Base-by-base conservation (phyloP, 2,113 vertebrate species). In the Erythrocercus mccallii region DNA sequence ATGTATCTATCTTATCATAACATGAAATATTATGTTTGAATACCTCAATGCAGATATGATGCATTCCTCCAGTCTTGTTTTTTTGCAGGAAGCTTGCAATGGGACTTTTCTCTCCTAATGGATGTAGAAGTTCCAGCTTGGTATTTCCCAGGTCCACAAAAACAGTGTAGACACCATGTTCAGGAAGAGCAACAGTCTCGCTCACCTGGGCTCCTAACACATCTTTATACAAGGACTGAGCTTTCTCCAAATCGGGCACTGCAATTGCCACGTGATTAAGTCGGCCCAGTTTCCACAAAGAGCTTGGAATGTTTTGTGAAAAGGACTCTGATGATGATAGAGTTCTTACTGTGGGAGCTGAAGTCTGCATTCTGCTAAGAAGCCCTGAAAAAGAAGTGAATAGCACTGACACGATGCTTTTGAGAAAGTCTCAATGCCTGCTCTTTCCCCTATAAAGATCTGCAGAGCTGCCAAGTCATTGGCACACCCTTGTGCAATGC, bases 31-130 rank as follows among this genome's bases (percentile, higher is more conserved):
- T 57, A 28, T 18, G 16, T 69, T 66, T 76, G 82, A 83, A 65
- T 98, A 99, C 99, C 99, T 99, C 99, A 22, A 99, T 99, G 94
- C 99, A 99, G 94, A 99, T 98, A 81, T 99, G 99, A 93, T 99
- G 99, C 98, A 99, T 98, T 73, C 99, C 99, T 94, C 99, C 99
- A 28, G 98, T 96, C 88, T 98, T 99, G 96, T 99, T 99, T 95
- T 99, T 99, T 94, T 98, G 98, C 82, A 99, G 97, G 95, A 99
- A 99, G 51, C 98, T 98, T 72, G 98, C 80, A 31, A 99, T 98
- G 2, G 99, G 99, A 93, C 99, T 99, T 78, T 98, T 97, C 33
- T 98, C 98, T 87, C 99, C 99, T 61, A 99, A 95, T 6, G 99
- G 99, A 87, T 99, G 98, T 28, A 99, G 98, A 58, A 99, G 98